Base-by-base conservation (phyloP, 2,797 vertebrate species). In the Sebastes iracundus region DNA sequence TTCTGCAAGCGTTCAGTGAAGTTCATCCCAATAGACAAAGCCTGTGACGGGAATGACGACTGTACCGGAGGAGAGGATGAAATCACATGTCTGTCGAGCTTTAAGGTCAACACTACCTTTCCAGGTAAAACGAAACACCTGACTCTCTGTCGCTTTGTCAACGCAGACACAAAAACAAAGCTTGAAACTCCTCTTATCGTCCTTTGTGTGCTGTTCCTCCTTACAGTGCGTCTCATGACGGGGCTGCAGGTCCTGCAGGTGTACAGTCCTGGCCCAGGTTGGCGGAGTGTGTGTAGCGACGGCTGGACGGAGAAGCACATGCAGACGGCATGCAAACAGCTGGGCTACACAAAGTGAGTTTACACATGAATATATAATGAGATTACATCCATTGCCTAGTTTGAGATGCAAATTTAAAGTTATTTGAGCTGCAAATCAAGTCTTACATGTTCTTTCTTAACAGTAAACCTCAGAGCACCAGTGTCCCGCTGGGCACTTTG, bases 1-100 rank as follows among this genome's bases (percentile, higher is more conserved):
- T 95, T 97, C 95, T 99, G 98, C 82, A 85, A 79, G 2, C 86
- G 88, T 16, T 94, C 97, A 0, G 75, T 97, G 55, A 96, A 90
- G 92, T 97, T 99, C 89, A 96, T 99, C 88, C 87, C 95, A 0
- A 74, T 96, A 72, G 85, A 38, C 0, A 80, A 86, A 23, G 89
- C 96, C 49, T 99, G 98, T 8, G 94, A 99, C 0, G 96, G 97
- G n/a, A 91, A 81, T 0, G 2, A 25, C 0, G 96, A 98, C 90
- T 99, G 98, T 6, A 6, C 86, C 2, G 90, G 75, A 1, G 96
- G 94, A 0, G 97, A 99, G 78, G 98, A 99, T 0, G 98, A 99
- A 85, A 66, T 86, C 12, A 75, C 79, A 3, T 99, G 98, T 23
- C 88, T 97, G 55, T 77, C 84, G 2, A 83, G 10, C 4, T 80